Conservation (phyloP, 2,888 invertebrate genomes). For the Theretra japonica region DNA sequence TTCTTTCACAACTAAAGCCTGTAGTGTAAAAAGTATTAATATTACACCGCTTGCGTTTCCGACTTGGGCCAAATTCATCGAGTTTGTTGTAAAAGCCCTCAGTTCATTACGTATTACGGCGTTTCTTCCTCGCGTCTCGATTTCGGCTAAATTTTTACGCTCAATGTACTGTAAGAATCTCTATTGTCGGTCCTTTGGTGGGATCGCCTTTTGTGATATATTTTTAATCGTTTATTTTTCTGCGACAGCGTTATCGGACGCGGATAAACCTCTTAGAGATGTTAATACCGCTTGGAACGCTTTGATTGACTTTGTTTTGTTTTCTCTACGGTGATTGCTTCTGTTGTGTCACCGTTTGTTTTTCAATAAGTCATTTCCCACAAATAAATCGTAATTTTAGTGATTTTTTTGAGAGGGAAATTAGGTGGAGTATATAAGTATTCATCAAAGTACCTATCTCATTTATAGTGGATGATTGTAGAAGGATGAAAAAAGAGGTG, state of each 20-base stretch:
- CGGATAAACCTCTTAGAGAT: constrained; percentile 31
- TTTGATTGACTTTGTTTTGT: background rate
- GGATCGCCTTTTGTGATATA: constrained; percentile 44
- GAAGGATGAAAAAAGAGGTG: too few relatives aligned
- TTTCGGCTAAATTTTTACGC: constrained; percentile 56
- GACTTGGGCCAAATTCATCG: constrained; percentile 47
- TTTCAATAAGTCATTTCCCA: background rate
- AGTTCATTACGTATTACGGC: constrained; percentile 65
- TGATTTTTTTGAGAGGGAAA: too few relatives aligned
- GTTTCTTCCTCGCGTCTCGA: constrained; percentile 49
- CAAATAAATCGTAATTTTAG: too few relatives aligned
- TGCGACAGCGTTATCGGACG: constrained; percentile 40
- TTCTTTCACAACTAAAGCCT: too few relatives aligned
- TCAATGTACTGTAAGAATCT: constrained; percentile 63
- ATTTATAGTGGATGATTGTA: too few relatives aligned
- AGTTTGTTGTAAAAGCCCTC: constrained; percentile 51
- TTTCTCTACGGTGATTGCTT: background rate
- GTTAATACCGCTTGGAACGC: background rate
- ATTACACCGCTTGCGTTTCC: constrained; percentile 42
- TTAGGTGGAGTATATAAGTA: too few relatives aligned
- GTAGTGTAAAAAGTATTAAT: too few relatives aligned
- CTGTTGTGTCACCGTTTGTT: background rate
- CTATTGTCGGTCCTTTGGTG: constrained; percentile 49
- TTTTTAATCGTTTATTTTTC: constrained; percentile 51
- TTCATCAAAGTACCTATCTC: too few relatives aligned